Evolutionary conservation across 2,797 vertebrate genomes (phyloP).

Genomic region (Neomorphus geoffroyi): DNA sequence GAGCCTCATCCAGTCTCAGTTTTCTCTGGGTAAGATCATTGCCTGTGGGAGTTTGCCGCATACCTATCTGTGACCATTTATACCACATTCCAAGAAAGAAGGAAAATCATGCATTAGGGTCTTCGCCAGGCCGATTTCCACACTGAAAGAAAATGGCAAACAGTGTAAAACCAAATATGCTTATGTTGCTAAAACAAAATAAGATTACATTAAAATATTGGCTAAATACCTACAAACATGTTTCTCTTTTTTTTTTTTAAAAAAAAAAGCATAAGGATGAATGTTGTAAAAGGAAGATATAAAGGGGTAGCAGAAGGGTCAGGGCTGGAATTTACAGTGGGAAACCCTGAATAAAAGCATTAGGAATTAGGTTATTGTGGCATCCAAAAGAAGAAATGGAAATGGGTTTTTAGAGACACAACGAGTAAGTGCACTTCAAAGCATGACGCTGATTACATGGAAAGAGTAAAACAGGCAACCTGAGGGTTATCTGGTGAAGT

Average conservation of each 20-base stretch:
- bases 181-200: background rate
- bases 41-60: background rate
- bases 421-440: background rate
- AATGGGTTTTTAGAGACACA: background rate
- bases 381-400: background rate
- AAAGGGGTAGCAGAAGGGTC: background rate
- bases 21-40: background rate
- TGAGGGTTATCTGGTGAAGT: background rate
- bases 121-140: background rate
- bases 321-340: background rate
- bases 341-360: background rate
- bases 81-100: background rate
- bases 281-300: background rate
- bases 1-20: too few relatives aligned
- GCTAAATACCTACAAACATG: background rate
- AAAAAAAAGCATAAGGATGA: background rate
- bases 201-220: background rate
- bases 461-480: background rate
- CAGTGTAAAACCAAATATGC: background rate
- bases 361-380: background rate
- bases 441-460: background rate
- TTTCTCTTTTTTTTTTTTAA: background rate
- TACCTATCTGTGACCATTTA: background rate
- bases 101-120: background rate
- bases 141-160: background rate